Evolutionary conservation across 2,113 vertebrate species (phyloP).

Genomic region (Ceyx cyanopectus): DNA sequence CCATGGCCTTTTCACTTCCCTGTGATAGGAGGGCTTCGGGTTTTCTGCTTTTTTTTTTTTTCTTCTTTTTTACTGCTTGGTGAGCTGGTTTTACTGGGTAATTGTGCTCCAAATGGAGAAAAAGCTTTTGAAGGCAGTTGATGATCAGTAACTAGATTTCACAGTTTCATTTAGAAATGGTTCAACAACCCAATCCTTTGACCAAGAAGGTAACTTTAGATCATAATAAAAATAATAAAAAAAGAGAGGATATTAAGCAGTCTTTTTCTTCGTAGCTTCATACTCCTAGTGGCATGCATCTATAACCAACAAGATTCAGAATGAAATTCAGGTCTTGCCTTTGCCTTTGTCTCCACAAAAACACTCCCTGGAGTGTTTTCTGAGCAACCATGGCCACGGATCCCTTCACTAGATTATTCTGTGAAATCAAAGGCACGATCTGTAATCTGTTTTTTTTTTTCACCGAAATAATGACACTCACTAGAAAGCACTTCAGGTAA

Average conservation of each 20-base stretch:
- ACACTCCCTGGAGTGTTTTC: background rate
- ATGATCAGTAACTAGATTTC: background rate
- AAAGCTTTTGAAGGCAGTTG: background rate
- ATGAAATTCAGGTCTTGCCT: background rate
- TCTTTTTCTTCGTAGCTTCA: background rate
- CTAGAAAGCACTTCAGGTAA: background rate
- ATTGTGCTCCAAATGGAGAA: background rate
- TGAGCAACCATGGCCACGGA: accelerated
- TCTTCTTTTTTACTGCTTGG: background rate
- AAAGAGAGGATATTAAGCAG: background rate
- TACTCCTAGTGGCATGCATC: background rate
- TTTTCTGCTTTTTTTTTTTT: background rate
- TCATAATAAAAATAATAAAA: background rate
- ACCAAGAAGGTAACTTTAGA: background rate
- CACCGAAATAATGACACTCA: background rate
- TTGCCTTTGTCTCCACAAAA: background rate
- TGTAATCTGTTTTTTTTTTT: background rate
- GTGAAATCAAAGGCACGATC: background rate
- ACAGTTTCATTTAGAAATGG: background rate
- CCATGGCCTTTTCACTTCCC: background rate
- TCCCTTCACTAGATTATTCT: background rate
- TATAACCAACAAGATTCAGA: background rate
- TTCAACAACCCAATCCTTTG: background rate
- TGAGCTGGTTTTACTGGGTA: background rate
- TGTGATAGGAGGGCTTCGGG: background rate